Conservation (phyloP, 2,797 vertebrate species). For the Argyrosomus regius region DNA sequence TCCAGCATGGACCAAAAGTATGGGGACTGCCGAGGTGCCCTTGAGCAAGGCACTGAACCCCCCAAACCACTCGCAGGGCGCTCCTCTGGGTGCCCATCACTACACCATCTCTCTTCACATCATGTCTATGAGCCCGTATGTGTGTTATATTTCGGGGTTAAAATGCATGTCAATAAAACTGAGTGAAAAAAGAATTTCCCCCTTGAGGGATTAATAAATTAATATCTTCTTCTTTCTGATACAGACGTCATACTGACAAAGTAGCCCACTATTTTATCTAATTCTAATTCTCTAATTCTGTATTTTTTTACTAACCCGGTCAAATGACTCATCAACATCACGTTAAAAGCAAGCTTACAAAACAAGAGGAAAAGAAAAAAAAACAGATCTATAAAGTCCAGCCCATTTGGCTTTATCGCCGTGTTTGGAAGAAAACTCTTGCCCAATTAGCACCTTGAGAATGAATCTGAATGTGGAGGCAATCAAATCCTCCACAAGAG, state of each 20-base stretch:
- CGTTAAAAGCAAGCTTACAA: background rate
- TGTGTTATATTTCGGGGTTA: no score
- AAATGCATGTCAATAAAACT: no score
- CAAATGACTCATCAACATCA: slow-evolving; percentile 27
- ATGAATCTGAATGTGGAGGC: slow-evolving; percentile 49
- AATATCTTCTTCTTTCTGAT: background rate
- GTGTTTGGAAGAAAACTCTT: slow-evolving; percentile 30
- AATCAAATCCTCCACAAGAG: slow-evolving; percentile 57
- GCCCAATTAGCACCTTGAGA: slow-evolving; percentile 65
- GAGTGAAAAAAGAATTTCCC: no score
- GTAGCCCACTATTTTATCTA: background rate
- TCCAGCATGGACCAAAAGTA: no score
- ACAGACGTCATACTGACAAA: slow-evolving; percentile 4
- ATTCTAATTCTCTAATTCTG: background rate
- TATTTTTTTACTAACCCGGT: slow-evolving; percentile 27
- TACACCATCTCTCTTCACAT: no score
- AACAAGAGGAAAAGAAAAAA: slow-evolving; percentile 28
- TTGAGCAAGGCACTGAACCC: no score
- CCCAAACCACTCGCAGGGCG: no score
- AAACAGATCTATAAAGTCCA: slow-evolving; percentile 45
- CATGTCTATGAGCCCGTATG: no score
- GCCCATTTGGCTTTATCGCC: slow-evolving; percentile 47
- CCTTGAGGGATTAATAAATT: background rate
- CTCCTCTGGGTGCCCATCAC: no score
- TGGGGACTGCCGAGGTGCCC: no score